Evolutionary conservation across 2,797 vertebrate genomes (phyloP).

Genomic region (Cetoscarus ocellatus): DNA sequence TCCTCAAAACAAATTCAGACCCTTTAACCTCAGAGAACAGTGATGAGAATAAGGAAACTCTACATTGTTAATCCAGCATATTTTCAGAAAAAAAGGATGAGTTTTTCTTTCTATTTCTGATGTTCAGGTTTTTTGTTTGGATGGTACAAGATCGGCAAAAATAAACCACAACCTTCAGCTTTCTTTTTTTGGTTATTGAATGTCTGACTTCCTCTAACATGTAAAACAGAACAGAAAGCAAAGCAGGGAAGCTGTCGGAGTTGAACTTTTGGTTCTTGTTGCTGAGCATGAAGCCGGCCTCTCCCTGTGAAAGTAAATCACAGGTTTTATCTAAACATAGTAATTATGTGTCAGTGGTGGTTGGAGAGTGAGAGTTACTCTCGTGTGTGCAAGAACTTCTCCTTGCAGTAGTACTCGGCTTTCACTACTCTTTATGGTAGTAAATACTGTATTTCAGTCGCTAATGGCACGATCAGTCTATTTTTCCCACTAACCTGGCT

Average conservation of each 20-base stretch:
- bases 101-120: too few species aligned
- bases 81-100: too few species aligned
- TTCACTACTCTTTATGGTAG: background rate
- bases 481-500: too few species aligned
- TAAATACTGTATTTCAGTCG: too few species aligned
- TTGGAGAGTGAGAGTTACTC: conserved; percentile 22
- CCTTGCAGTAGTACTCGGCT: background rate
- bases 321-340: conserved; percentile 51
- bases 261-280: background rate
- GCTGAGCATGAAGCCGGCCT: conserved; percentile 6
- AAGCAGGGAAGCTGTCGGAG: background rate
- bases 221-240: conserved; percentile 9
- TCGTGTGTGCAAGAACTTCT: conserved; percentile 7
- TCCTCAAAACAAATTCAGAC: too few species aligned
- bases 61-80: too few species aligned
- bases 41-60: too few species aligned
- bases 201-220: background rate
- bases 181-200: background rate
- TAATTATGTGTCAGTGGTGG: conserved; percentile 46
- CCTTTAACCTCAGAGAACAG: too few species aligned
- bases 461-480: too few species aligned
- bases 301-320: conserved; percentile 34
- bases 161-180: too few species aligned
- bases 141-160: too few species aligned
- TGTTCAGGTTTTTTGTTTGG: too few species aligned